These are phyloP conservation scores for Myocastor coypus DNA, from an alignment of 2,113 vertebrate genomes.

Conservation along the genomic window DNA sequence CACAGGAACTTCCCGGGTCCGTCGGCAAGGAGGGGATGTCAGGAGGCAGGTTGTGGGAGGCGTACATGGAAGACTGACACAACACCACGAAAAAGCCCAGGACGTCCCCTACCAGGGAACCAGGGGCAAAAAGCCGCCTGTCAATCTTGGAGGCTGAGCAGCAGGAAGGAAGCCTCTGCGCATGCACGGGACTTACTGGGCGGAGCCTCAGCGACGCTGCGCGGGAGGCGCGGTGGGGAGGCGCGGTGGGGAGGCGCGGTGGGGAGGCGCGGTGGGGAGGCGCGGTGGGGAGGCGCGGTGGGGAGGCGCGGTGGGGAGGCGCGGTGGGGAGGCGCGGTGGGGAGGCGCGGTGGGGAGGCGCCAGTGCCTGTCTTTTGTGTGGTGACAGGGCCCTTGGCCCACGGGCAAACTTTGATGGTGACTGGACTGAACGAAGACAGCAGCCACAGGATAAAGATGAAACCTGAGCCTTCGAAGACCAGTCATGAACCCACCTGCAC, in stretches of 20 bases:
- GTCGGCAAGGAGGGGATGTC: not conserved
- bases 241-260: too few species aligned
- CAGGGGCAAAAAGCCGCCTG: not conserved
- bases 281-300: not conserved
- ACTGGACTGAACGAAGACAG: too few species aligned
- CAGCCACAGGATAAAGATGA: not conserved
- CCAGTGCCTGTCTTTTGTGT: accelerated
- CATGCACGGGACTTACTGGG: not conserved
- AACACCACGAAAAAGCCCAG: not conserved
- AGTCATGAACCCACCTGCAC: not conserved
- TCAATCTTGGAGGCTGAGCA: not conserved
- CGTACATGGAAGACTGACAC: not conserved
- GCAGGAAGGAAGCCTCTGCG: not conserved
- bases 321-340: not conserved
- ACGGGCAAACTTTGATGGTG: not conserved
- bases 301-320: not conserved
- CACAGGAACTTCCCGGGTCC: slow-evolving; percentile 67
- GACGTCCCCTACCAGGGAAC: not conserved
- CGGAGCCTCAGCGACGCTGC: not conserved
- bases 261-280: not conserved
- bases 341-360: not conserved
- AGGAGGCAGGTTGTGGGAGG: not conserved
- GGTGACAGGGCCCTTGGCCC: not conserved
- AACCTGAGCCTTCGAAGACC: not conserved
- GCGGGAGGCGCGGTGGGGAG: not conserved